Base-by-base conservation (phyloP, 1,140 invertebrate genomes). In the Brachionus paranguensis region DNA sequence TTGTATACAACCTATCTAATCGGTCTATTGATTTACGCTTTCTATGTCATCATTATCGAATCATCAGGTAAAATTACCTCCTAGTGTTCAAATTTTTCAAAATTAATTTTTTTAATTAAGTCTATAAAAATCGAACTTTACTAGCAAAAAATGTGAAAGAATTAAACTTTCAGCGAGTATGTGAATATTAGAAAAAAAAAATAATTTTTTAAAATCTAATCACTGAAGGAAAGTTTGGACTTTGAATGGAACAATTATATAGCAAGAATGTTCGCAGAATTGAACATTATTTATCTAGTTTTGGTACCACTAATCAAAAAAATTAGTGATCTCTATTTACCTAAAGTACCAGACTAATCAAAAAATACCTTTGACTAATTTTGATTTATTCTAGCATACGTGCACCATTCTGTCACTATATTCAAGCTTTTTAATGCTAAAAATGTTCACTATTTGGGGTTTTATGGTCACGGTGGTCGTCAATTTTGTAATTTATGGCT, bases 191-290 rank as follows among this genome's bases (percentile, higher is more conserved):
- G 33, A 37, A 37, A 37, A 68, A 68, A n/a, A 33, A 24, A 37
- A 0, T 68, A 14, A 24, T 37, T 68, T 27, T 20, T 24, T 60
- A 24, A 24, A 20, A 20, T 60, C 10, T 20, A 20, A 10, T 60
- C 8, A 43, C 17, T 41, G 17, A 72, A 72, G 72, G 72, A 76
- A 76, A 53, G 27, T 14, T 27, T 50, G 11, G 72, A 76, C 43
- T 27, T 27, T 27, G 72, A 76, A 76, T 76, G 72, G 72, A 76
- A 76, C 45, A 76, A 76, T 76, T 76, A 50, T 50, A 27, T 50
- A 7, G 72, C 29, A 50, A 76, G 72, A 50, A 76, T 76, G 72
- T 76, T 76, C 45, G 11, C 12, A 2, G 72, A 76, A 50, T 76
- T 27, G 8, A 20, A 47, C 12, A 47, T 76, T 8, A 29, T 50